These are phyloP conservation scores for Chironomus tepperi DNA, from an alignment of 1,140 invertebrate genomes.

Conservation along the genomic window DNA sequence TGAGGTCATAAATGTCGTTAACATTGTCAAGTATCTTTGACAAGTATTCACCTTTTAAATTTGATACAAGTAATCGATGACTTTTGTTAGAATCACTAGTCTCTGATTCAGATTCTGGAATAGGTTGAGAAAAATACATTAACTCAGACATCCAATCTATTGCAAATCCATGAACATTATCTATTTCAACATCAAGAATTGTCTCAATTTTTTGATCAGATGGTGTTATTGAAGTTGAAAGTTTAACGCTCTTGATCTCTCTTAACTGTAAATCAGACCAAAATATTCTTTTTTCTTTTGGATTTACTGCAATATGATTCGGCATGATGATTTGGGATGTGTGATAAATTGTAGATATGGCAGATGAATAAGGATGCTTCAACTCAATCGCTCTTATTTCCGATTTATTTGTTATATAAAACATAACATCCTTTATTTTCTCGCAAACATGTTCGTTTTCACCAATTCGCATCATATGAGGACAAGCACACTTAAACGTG, in stretches of 20 bases:
- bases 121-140: not conserved
- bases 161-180: slow-evolving; percentile 46
- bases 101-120: slow-evolving; percentile 66
- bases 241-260: slow-evolving; percentile 60
- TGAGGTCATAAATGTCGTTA: slow-evolving; percentile 46
- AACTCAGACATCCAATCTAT: slow-evolving; percentile 27
- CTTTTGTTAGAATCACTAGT: slow-evolving; percentile 38
- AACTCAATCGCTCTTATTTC: slow-evolving; percentile 79
- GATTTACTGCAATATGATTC: slow-evolving; percentile 68
- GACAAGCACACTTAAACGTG: slow-evolving; percentile 61
- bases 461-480: slow-evolving; percentile 65
- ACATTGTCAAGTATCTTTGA: slow-evolving; percentile 39
- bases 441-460: slow-evolving; percentile 56
- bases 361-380: slow-evolving; percentile 26
- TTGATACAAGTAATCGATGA: slow-evolving; percentile 52
- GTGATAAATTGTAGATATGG: slow-evolving; percentile 1
- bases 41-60: slow-evolving; percentile 62
- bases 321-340: slow-evolving; percentile 42
- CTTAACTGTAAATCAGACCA: slow-evolving; percentile 69
- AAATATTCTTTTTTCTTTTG: slow-evolving; percentile 58
- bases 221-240: slow-evolving; percentile 52
- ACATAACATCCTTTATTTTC: slow-evolving; percentile 64
- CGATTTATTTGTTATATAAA: slow-evolving; percentile 56
- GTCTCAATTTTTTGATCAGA: slow-evolving; percentile 41
- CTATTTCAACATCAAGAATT: slow-evolving; percentile 63